Evolutionary conservation across 2,888 invertebrate species (phyloP).

Genomic region (Polyploca ridens): DNA sequence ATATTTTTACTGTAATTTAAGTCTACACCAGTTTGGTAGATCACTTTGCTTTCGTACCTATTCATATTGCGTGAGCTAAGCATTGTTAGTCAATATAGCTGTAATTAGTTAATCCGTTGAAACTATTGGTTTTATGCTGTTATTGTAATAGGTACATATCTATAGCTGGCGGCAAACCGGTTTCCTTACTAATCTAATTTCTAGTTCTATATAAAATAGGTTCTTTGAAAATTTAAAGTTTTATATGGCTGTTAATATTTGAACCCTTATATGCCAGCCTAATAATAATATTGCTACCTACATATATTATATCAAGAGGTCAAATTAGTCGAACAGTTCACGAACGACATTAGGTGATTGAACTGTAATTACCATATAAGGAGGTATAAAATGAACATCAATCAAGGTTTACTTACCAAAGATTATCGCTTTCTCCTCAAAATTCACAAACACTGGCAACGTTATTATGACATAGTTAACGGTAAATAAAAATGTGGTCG

Average conservation of each 20-base stretch:
- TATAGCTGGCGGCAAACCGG: background rate
- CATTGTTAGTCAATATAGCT: too few relatives aligned
- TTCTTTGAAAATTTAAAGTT: background rate
- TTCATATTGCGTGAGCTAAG: background rate
- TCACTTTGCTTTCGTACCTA: too few relatives aligned
- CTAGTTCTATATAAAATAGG: background rate
- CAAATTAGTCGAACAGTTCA: background rate
- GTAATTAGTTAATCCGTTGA: too few relatives aligned
- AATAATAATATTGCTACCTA: background rate
- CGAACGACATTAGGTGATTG: background rate
- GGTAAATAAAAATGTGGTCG: background rate
- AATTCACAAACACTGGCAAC: conserved; percentile 5
- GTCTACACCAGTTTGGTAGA: too few relatives aligned
- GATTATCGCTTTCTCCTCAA: background rate
- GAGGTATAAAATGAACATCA: background rate
- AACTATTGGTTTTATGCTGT: too few relatives aligned
- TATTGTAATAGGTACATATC: too few relatives aligned
- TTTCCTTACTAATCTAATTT: background rate
- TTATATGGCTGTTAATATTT: background rate
- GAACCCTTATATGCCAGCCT: background rate
- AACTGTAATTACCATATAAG: background rate
- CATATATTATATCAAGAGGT: background rate
- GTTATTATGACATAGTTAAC: conserved; percentile 11
- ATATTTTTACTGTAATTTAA: too few relatives aligned
- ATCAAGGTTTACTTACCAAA: background rate